Evolutionary conservation across 2,113 vertebrate genomes (phyloP).

Genomic region (Panurus biarmicus): DNA sequence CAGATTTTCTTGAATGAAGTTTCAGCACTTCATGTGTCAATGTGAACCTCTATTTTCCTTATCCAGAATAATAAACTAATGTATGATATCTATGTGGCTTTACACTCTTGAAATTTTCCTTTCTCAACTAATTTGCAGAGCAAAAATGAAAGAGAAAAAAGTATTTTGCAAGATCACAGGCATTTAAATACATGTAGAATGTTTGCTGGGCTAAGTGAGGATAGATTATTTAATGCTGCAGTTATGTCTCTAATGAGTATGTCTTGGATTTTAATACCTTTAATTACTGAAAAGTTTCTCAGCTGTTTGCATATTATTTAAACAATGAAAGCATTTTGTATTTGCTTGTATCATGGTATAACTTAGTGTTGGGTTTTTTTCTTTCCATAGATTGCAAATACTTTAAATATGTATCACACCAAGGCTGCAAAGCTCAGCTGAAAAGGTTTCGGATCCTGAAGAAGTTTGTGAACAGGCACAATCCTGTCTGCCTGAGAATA

Average conservation of each 20-base stretch:
- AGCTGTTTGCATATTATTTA: not conserved
- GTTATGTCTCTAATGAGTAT: not conserved
- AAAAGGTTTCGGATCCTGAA: conserved; percentile 64
- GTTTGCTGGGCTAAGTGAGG: not conserved
- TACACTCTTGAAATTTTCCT: not conserved
- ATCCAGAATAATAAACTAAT: not conserved
- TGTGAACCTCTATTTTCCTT: not conserved
- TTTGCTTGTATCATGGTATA: not conserved
- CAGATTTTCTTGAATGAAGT: not conserved
- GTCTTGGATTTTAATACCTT: not conserved
- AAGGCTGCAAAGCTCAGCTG: conserved; percentile 50
- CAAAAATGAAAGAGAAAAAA: not conserved
- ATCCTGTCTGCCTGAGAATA: not conserved
- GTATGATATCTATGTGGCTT: not conserved
- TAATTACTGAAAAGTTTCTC: not conserved
- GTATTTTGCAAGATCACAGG: not conserved
- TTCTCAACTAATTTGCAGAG: not conserved
- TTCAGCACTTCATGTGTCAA: not conserved
- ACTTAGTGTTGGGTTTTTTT: not conserved
- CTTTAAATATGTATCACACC: conserved; percentile 63
- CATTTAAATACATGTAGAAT: not conserved
- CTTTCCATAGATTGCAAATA: conserved; percentile 67
- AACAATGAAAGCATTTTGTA: not conserved
- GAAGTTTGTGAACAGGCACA: conserved; percentile 67
- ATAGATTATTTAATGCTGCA: not conserved